phyloP scores from a whole-genome alignment of 2,888 invertebrate genomes.

The Hypselothyrea guttata region DNA sequence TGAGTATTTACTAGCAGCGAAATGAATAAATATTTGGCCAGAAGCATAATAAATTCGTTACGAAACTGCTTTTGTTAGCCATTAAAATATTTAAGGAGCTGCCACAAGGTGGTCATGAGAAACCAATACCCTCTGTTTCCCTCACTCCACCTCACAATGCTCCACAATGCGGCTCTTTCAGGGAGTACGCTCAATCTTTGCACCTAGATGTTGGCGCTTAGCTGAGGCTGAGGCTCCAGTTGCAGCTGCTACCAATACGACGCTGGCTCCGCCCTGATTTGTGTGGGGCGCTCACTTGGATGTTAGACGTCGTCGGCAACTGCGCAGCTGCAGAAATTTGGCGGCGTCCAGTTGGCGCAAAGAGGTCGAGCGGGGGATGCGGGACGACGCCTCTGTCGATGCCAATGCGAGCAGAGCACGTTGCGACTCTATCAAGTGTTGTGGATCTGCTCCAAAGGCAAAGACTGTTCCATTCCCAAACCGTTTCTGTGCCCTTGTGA shows the following conservation, averaged over 20 bases:
- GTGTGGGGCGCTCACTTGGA: constrained; percentile 58
- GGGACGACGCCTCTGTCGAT: constrained; percentile 23
- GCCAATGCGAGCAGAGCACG: constrained; percentile 26
- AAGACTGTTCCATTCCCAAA: constrained; percentile 65
- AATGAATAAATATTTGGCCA: constrained; percentile 53
- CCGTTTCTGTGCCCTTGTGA: constrained; percentile 38
- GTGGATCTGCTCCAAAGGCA: constrained; percentile 27
- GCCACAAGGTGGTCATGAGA: background rate
- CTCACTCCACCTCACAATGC: constrained; percentile 5
- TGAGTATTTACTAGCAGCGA: constrained; percentile 1
- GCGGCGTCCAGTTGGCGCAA: constrained; percentile 66
- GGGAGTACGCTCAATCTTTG: constrained; percentile 25
- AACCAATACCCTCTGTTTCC: background rate
- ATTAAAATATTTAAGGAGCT: constrained; percentile 66
- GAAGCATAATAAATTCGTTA: constrained; percentile 65
- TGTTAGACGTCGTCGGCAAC: constrained; percentile 52
- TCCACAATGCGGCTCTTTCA: constrained; percentile 14
- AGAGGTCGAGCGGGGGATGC: constrained; percentile 30
- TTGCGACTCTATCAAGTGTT: constrained; percentile 9
- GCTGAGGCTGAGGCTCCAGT: constrained; percentile 16
- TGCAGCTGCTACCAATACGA: constrained; percentile 61
- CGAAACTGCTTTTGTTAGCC: constrained; percentile 68
- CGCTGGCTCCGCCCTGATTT: constrained; percentile 66
- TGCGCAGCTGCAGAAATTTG: constrained; percentile 66
- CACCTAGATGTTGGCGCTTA: constrained; percentile 53